Evolutionary conservation across 2,888 invertebrate genomes (phyloP), one percentile per base, ranked within the genome.

Genomic region (Eurois occulta): DNA sequence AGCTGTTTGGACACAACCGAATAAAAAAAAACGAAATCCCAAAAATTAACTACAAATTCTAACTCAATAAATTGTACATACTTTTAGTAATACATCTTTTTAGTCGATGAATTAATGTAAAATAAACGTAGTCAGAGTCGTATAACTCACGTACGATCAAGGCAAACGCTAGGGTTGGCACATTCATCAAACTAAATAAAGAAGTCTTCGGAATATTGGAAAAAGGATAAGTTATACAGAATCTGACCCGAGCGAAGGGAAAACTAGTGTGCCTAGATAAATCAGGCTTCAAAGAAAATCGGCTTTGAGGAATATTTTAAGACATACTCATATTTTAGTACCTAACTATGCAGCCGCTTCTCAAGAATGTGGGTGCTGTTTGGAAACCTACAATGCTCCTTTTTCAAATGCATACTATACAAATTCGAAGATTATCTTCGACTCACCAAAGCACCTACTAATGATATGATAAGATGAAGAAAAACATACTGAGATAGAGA

Each of bases 141-240:
- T 46, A 75, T 69, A 80, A 77, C 62, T 62, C 77, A 71, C 32
- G 32, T 11, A 24, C 52, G 75, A 81, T 68, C 70, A 67, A 64
- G 72, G 62, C 64, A 46, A 55, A 62, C 8, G 35, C 38, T 60
- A 81, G 81, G 75, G 81, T 52, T 81, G 75, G 64, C 84, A 70
- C 66, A 84, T 75, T 58, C 35, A 72, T 75, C 72, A 77, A 72
- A 80, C 21, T 24, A 74, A 72, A 77, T 62, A 71, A 66, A 71
- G 11, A 72, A 32, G 16, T 69, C 64, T 75, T 48, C 16, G 0
- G 10, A 72, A 69, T 72, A 2, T 73, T 76, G 32, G 4, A 32
- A 62, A 79, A 62, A 68, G 43, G 35, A 72, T 68, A 68, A 68
- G 35, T 71, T 72, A 67, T 35, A 38, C 46, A 70, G 7, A 62